Conservation (phyloP, 2,888 invertebrate genomes). For the Apodemia zela region DNA sequence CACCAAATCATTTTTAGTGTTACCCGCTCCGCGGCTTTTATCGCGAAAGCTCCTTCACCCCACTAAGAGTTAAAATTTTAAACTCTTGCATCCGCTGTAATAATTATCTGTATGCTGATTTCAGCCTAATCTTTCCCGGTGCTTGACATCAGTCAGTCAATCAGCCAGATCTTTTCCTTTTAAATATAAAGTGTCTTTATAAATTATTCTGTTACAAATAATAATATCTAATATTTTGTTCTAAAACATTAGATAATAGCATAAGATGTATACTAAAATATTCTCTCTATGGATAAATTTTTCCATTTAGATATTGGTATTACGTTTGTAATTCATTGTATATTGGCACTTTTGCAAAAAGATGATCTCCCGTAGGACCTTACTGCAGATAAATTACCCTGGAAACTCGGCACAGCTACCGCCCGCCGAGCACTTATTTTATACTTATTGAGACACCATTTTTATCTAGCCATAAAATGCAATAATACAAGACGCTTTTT, state of each 20-base stretch:
- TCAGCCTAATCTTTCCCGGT: no score
- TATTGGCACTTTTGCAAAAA: slow-evolving; percentile 32
- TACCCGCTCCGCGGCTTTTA: no score
- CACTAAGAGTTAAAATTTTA: no score
- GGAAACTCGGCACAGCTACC: slow-evolving; percentile 31
- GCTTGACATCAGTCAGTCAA: no score
- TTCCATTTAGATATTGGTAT: slow-evolving; percentile 12
- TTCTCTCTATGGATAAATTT: slow-evolving; percentile 7
- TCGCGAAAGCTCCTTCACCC: no score
- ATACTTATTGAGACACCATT: slow-evolving; percentile 66
- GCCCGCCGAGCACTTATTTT: slow-evolving; percentile 51
- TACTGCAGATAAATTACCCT: slow-evolving; percentile 36
- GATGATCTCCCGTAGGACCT: slow-evolving; percentile 36
- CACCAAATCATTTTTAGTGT: no score
- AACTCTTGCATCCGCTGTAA: no score
- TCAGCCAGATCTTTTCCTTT: no score
- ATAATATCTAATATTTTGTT: neutral
- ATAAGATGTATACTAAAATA: slow-evolving; percentile 6
- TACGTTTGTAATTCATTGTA: slow-evolving; percentile 18
- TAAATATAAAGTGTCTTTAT: no score
- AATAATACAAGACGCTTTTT: slow-evolving; percentile 57
- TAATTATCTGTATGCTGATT: no score
- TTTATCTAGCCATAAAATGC: slow-evolving; percentile 62
- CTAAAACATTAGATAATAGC: neutral
- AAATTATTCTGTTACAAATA: neutral